Evolutionary conservation across 2,113 vertebrate genomes (phyloP), one percentile per base, ranked within the genome.

Genomic region (Bubo blakistoni): DNA sequence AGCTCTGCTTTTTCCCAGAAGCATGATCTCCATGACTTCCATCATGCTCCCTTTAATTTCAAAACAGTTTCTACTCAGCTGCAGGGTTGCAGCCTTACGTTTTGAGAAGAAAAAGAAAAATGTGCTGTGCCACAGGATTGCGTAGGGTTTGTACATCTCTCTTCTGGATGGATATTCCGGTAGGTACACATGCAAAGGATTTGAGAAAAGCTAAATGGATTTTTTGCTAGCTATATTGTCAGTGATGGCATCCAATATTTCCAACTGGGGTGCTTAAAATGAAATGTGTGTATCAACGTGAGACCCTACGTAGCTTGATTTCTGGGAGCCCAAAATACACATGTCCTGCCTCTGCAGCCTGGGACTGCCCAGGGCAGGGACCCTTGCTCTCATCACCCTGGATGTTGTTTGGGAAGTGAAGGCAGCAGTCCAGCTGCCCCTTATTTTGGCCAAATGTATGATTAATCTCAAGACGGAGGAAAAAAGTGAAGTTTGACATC

Each of bases 281-380:
- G 19, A 69, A 81, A 81, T 0, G 0, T 70, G 47, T 5, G 6
- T 57, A 17, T 66, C 52, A 42, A 17, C 0, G 0, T 24, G 49
- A 85, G 49, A 11, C 54, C 25, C 47, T 47, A 6, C 1, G 2
- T 24, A 70, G 47, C 42, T 38, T 71, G 34, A 57, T 57, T 82
- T 51, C 34, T 71, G 62, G 81, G 42, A 85, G 34, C 40, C 76
- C 51, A 30, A 22, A 51, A 32, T 36, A 59, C 24, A 1, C 0
- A 0, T n/a, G 26, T 72, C 59, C 40, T 88, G 55, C 44, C 51
- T 91, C 74, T 17, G 21, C 76, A 51, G 44, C 66, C 34, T 79
- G 76, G 55, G 38, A 52, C 17, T 0, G 4, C 61, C 14, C 40
- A 52, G 40, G 46, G 61, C 66, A 76, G 46, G 29, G 26, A 82